Base-by-base conservation (phyloP, 2,797 vertebrate species). In the Xyrichtys novacula region DNA sequence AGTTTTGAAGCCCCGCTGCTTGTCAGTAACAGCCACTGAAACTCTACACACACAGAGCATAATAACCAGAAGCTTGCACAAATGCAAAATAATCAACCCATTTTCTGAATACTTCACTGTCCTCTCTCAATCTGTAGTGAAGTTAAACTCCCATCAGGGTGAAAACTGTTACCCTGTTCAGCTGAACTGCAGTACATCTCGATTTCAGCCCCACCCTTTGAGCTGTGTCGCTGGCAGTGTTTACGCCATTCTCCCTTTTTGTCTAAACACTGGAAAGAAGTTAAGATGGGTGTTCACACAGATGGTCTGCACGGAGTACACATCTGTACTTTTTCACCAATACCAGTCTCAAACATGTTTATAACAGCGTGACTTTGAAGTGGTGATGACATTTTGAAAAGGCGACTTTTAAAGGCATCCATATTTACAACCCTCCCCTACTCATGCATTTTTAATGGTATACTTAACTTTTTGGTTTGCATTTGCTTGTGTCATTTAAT, bases 231-330 rank as follows among this genome's bases (percentile, higher is more conserved):
- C 66, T 71, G 58, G 44, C 70, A 58, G 14, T 60, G 39, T 80
- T 77, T 62, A 71, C 26, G 38, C 36, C 44, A 46, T 48, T 42
- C 50, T 60, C 17, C 2, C 5, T 66, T 77, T 86, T 71, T 84
- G 76, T 89, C 74, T 82, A 83, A 85, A 90, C 85, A 85, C 34
- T 31, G 80, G 74, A 87, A 59, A 78, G 79, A 55, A 82, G 78
- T 76, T 81, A 78, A 84, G 79, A 73, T 68, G 60, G 70, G 70
- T 66, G 69, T 78, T 85, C 73, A 81, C 65, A 71, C 74, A 87
- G 55, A 78, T 50, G 71, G 67, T 78, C 83, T 86, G 67, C 71
- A 71, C 81, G 60, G 80, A 52, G 59, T 59, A 52, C 43, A 44
- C 23, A 32, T 55, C 25, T 40, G 17, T 56, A 58, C 25, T 20